Base-by-base conservation (phyloP, 2,888 invertebrate species). In the Stenotaenia linearis region DNA sequence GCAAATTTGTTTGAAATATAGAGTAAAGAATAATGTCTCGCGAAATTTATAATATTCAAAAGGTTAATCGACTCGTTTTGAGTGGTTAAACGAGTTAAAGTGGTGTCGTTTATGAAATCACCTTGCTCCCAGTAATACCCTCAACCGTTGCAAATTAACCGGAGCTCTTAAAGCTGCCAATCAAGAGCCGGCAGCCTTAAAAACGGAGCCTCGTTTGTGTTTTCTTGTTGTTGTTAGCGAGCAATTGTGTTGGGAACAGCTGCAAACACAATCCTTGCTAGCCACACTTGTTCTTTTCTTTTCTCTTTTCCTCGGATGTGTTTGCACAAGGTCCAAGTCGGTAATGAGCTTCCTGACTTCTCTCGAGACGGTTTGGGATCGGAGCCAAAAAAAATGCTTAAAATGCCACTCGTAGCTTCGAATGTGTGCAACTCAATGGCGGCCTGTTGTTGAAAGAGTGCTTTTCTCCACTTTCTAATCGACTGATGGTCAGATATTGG, bases 321-420 rank as follows among this genome's bases (percentile, higher is more conserved):
- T 78, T 78, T 56, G 56, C 78, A 78, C 78, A 78, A 69, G 61
- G 37, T 35, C 78, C 32, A 32, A 56, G 61, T 61, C 61, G 30
- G 40, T 78, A 78, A 78, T 78, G 78, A 78, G 78, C 78, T 78
- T 78, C 78, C 78, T 78, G 78, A 78, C 78, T 78, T 61, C 61
- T 32, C 32, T 18, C 18, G n/a, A 21, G 32, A 30, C 61, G 15
- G 76, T 18, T 78, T 78, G 78, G 78, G 78, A 78, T 78, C 28
- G 28, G 32, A 61, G 78, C 78, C 78, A 78, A 78, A 78, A 78
- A 78, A 56, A 78, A 78, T 61, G 61, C 78, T 56, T 78, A 78
- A 78, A 78, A 78, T 56, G 78, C 61, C 76, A 69, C 69, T 69
- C 69, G 40, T 9, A 45, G 28, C 77, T 28, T 77, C 77, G 25